phyloP scores from a whole-genome alignment of 1,140 invertebrate genomes.

The Hesperophylax magnus region DNA sequence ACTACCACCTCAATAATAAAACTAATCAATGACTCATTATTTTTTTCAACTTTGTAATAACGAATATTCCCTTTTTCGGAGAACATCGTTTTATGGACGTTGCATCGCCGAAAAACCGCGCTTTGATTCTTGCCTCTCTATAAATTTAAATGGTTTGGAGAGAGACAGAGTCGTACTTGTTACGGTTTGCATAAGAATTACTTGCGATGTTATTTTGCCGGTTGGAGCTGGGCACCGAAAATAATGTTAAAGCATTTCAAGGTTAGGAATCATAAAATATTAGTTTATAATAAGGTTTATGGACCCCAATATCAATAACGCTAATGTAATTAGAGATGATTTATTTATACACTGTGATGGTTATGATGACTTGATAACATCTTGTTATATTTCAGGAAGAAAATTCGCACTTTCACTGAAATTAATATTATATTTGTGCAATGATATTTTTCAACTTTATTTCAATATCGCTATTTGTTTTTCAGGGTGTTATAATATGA shows the following conservation, averaged over 20 bases:
- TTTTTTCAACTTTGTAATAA: not conserved
- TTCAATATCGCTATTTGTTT: too few species aligned
- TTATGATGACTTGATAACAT: too few species aligned
- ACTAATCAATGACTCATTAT: not conserved
- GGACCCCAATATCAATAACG: not conserved
- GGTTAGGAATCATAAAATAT: not conserved
- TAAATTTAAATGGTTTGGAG: not conserved
- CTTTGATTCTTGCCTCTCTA: not conserved
- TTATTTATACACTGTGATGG: too few species aligned
- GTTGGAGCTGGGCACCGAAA: not conserved
- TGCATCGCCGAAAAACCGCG: not conserved
- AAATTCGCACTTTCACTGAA: too few species aligned
- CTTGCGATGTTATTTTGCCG: not conserved
- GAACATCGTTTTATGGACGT: not conserved
- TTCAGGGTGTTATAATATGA: too few species aligned
- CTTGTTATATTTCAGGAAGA: too few species aligned
- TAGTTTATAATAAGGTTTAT: not conserved
- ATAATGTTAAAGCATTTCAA: conserved; percentile 7
- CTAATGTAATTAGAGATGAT: not conserved
- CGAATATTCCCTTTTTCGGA: not conserved
- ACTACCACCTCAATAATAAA: not conserved
- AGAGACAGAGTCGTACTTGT: not conserved
- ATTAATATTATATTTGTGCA: too few species aligned
- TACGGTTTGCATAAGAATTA: not conserved
- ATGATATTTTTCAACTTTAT: too few species aligned